Base-by-base conservation (phyloP, 2,797 vertebrate genomes). In the Coregonus suidteri region DNA sequence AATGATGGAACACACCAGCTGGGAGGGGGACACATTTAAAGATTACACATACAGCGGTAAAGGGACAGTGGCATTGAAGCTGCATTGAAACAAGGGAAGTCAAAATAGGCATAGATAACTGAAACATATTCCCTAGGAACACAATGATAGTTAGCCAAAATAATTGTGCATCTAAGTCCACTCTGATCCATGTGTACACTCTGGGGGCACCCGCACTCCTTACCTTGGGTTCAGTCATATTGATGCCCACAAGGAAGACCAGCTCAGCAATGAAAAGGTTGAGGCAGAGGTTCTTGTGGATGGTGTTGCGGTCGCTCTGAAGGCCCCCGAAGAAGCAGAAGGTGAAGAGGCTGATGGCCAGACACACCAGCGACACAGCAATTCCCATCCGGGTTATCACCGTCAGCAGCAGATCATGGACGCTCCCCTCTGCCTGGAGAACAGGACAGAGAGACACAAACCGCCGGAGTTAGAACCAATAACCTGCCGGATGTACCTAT, bases 311-410 rank as follows among this genome's bases (percentile, higher is more conserved):
- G 92, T 99, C 98, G n/a, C 95, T 97, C 86, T 99, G 98, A 69
- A 99, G 94, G 31, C 97, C 97, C 67, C 95, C 95, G 95, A 99
- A 99, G 93, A 98, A 99, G 94, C 97, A 98, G 95, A 99, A 99
- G 83, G 97, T 99, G 92, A 98, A 98, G 93, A 99, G 96, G 94
- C 97, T 98, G 91, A 98, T 96, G 88, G 97, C 97, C 77, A 99
- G 95, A 90, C 98, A 99, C 87, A 99, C 95, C 0, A 99, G 96
- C 74, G 98, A 98, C 87, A 99, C 96, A 20, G 98, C 95, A 76
- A 99, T 97, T 75, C 98, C 98, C 93, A 99, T 97, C 86, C 97
- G 96, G 15, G 96, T 99, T 93, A 99, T 97, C 89, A 99, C 95
- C 6, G 93, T 96, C 76, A 99, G 95, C 18, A 99, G 94, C 67